Evolutionary conservation across 2,888 invertebrate genomes (phyloP).

Genomic region (Ctena decussata): DNA sequence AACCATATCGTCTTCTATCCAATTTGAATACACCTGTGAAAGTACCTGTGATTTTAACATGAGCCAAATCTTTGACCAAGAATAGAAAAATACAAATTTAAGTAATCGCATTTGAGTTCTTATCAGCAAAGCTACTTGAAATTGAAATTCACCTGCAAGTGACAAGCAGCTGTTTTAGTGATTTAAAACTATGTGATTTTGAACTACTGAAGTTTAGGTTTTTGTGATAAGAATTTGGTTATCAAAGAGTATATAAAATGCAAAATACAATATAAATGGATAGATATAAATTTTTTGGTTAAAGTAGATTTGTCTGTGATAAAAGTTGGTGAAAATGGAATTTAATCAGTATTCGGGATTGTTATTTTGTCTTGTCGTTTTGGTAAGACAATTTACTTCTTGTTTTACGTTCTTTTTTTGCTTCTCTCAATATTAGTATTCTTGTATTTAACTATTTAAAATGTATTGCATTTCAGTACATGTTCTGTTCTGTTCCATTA

Average conservation of each 20-base stretch:
- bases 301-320: neutral
- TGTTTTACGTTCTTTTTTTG: no score
- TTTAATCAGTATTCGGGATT: neutral
- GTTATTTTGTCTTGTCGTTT: neutral
- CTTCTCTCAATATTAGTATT: no score
- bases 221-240: no score
- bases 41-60: neutral
- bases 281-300: neutral
- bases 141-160: neutral
- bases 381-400: neutral
- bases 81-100: slow-evolving; percentile 3
- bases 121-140: neutral
- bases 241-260: no score
- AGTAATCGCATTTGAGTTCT: slow-evolving; percentile 4
- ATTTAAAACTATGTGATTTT: no score
- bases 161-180: neutral
- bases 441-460: no score
- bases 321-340: neutral
- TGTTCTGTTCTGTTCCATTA: no score
- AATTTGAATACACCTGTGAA: neutral
- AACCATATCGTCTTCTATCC: neutral
- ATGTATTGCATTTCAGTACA: no score
- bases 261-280: neutral
- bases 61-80: neutral
- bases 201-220: no score